Evolutionary conservation across 2,888 invertebrate species (phyloP).

Genomic region (Apamea anceps): DNA sequence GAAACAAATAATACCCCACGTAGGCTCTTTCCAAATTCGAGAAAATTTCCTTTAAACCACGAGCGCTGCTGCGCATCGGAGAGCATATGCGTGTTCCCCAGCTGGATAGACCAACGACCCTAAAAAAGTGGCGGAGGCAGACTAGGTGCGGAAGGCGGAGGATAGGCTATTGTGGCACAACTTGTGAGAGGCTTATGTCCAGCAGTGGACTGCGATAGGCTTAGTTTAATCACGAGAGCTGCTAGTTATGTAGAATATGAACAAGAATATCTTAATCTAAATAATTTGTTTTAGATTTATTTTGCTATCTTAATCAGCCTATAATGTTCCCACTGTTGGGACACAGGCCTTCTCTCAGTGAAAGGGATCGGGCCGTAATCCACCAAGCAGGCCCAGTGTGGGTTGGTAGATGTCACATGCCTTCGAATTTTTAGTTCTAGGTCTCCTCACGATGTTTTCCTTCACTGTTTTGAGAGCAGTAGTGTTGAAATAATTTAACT

Average conservation of each 20-base stretch:
- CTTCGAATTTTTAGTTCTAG: neutral
- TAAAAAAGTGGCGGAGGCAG: no score
- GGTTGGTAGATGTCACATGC: neutral
- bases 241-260: neutral
- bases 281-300: neutral
- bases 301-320: neutral
- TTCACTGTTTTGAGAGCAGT: no score
- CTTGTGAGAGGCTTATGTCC: neutral
- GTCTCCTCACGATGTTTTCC: neutral
- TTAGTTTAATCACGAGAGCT: neutral
- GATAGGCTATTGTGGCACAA: no score
- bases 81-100: no score
- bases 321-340: no score
- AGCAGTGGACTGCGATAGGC: neutral
- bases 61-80: no score
- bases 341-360: neutral
- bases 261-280: neutral
- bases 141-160: no score
- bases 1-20: no score
- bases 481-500: no score
- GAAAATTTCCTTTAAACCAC: no score
- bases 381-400: neutral
- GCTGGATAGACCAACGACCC: no score
- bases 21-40: no score
- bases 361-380: neutral